phyloP scores from a whole-genome alignment of 1,140 invertebrate species.

The Anastatus disparis region DNA sequence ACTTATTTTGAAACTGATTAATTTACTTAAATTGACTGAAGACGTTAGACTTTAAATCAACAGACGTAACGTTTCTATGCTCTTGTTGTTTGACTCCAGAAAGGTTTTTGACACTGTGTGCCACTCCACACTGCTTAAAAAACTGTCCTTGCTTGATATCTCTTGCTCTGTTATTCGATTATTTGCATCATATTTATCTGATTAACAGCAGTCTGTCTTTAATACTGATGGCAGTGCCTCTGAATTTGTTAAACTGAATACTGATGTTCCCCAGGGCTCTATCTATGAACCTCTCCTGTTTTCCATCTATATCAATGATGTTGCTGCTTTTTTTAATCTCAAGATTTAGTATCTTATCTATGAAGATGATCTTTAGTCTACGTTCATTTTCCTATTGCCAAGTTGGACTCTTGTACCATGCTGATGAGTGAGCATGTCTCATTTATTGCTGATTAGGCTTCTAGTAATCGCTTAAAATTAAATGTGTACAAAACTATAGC shows the following conservation, averaged over 20 bases:
- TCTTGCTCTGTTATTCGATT: background rate
- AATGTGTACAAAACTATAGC: no score
- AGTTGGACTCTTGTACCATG: no score
- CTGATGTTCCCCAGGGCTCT: background rate
- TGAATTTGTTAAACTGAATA: background rate
- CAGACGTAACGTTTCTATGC: conserved; percentile 42
- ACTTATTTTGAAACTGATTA: background rate
- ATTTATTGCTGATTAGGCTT: no score
- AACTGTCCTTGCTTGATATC: conserved; percentile 3
- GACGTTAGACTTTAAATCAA: conserved; percentile 49
- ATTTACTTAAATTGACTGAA: conserved; percentile 47
- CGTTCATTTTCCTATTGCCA: no score
- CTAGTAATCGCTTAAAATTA: no score
- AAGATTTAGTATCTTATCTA: no score
- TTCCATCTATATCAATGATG: no score
- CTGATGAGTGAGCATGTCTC: no score
- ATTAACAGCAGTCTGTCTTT: background rate
- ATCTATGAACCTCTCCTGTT: no score
- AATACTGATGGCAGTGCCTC: background rate
- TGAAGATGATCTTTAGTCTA: no score
- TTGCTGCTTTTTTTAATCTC: no score
- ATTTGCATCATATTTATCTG: conserved; percentile 25
- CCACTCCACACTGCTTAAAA: conserved; percentile 23
- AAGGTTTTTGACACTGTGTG: conserved; percentile 51
- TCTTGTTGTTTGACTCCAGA: conserved; percentile 53